Evolutionary conservation across 2,113 vertebrate genomes (phyloP).

Genomic region (Zeus faber): DNA sequence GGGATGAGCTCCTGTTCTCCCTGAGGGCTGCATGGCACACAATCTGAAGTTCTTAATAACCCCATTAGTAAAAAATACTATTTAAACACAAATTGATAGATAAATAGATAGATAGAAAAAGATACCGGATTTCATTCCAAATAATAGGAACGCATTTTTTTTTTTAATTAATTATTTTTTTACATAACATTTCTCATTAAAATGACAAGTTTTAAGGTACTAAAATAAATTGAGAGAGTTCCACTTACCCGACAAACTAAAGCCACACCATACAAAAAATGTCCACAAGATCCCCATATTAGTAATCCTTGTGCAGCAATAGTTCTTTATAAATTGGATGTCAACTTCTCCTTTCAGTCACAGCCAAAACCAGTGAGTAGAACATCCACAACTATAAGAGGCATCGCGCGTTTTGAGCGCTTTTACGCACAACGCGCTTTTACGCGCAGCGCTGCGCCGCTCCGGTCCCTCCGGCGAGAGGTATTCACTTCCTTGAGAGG

Average conservation of each 20-base stretch:
- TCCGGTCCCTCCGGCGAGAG: too few species aligned
- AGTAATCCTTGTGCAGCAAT: slow-evolving; percentile 35
- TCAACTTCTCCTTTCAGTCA: slow-evolving; percentile 12
- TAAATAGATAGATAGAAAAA: neutral
- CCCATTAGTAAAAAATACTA: too few species aligned
- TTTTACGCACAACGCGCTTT: slow-evolving; percentile 63
- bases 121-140: too few species aligned
- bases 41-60: too few species aligned
- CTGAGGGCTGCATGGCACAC: too few species aligned
- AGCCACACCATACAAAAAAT: neutral
- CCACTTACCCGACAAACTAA: neutral
- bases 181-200: too few species aligned
- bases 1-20: slow-evolving; percentile 61
- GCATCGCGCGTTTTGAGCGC: slow-evolving; percentile 40
- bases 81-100: neutral
- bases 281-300: slow-evolving; percentile 51
- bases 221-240: neutral
- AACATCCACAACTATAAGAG: slow-evolving; percentile 46
- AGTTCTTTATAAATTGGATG: slow-evolving; percentile 3
- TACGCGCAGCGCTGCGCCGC: too few species aligned
- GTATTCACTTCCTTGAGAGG: too few species aligned
- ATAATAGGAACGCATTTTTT: too few species aligned
- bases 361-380: neutral
- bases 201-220: too few species aligned
- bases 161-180: too few species aligned